These are phyloP conservation scores for Apotomis betuletana DNA, from an alignment of 2,888 invertebrate species.

Conservation along the genomic window DNA sequence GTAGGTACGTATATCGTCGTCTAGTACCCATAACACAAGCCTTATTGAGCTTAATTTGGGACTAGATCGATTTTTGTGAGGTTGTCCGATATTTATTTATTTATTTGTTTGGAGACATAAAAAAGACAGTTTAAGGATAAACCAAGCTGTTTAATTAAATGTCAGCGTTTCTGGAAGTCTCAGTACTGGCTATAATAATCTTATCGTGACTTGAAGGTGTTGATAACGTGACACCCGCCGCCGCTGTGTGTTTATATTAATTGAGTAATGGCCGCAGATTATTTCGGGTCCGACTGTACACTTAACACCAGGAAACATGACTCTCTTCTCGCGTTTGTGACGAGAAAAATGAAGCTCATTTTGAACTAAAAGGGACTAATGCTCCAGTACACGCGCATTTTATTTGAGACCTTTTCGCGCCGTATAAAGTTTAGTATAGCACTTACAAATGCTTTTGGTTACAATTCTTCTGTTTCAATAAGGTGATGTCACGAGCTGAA, in stretches of 20 bases:
- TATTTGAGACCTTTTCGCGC: background rate
- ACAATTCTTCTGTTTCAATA: background rate
- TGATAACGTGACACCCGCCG: constrained; percentile 38
- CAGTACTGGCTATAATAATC: background rate
- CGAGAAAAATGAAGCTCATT: background rate
- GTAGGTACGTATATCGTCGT: no score
- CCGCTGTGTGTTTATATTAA: constrained; percentile 32
- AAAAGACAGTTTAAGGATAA: background rate
- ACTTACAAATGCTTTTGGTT: background rate
- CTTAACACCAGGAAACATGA: constrained; percentile 1
- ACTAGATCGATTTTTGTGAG: no score
- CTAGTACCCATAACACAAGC: no score
- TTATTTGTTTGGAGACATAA: no score
- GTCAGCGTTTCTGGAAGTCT: background rate
- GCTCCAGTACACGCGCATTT: background rate
- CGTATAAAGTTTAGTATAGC: background rate
- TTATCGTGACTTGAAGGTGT: background rate
- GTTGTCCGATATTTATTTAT: no score
- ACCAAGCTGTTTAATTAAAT: background rate
- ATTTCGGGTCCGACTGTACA: constrained; percentile 15
- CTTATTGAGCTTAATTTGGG: no score
- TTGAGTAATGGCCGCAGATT: constrained; percentile 22
- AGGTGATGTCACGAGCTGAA: background rate
- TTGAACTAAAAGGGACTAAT: background rate
- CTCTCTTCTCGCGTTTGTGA: constrained; percentile 23